These are phyloP conservation scores for Tromatobia lineatoria DNA, from an alignment of 2,888 invertebrate species.

Conservation along the genomic window DNA sequence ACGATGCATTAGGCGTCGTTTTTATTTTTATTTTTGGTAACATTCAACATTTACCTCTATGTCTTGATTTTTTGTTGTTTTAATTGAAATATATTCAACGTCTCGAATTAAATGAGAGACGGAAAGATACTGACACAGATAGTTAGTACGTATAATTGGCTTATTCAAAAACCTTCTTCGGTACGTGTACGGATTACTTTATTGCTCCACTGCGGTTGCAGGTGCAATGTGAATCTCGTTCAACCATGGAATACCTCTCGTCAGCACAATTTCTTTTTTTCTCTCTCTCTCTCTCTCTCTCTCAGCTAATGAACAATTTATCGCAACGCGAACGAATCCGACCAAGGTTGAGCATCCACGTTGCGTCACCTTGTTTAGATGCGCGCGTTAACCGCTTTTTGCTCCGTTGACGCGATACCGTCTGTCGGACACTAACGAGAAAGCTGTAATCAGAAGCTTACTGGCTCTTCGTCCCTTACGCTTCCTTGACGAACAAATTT, in stretches of 20 bases:
- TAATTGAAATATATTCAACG: slow-evolving; percentile 53
- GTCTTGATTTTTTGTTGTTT: slow-evolving; percentile 15
- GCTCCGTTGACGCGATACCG: neutral
- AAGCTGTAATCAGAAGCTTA: neutral
- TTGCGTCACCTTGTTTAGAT: slow-evolving; percentile 15
- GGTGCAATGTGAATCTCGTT: slow-evolving; percentile 25
- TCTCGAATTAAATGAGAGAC: slow-evolving; percentile 28
- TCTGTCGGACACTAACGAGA: slow-evolving; percentile 10
- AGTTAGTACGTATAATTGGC: slow-evolving; percentile 46
- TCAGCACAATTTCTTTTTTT: slow-evolving; percentile 24
- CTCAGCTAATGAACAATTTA: slow-evolving; percentile 36
- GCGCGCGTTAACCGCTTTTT: slow-evolving; percentile 13
- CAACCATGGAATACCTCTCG: slow-evolving; percentile 22
- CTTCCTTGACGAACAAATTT: slow-evolving; percentile 28
- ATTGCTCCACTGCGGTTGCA: slow-evolving; percentile 18
- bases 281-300: neutral
- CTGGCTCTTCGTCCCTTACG: neutral
- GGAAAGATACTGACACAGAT: slow-evolving; percentile 50
- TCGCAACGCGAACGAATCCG: slow-evolving; percentile 38
- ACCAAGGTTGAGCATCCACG: slow-evolving; percentile 14
- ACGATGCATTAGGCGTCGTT: slow-evolving; percentile 37
- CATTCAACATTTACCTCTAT: slow-evolving; percentile 61
- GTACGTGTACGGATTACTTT: slow-evolving; percentile 24
- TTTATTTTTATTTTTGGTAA: slow-evolving; percentile 35
- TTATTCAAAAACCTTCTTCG: slow-evolving; percentile 38